Evolutionary conservation across 1,140 invertebrate genomes (phyloP), one percentile per base, ranked within the genome.

Genomic region (Eulimnadia texana): DNA sequence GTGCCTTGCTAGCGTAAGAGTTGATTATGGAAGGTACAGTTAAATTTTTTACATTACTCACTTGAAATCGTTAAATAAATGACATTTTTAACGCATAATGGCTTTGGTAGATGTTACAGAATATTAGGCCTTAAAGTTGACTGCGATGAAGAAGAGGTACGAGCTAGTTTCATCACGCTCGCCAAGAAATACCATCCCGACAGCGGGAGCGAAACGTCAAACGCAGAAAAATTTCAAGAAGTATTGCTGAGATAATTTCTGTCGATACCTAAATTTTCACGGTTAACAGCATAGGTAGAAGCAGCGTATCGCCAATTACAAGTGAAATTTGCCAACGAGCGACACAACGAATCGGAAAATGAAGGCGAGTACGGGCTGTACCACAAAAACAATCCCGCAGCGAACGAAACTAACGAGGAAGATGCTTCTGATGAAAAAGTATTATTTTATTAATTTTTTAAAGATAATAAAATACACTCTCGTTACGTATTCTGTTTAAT

Each of bases 121-220:
- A 71, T 81, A 11, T 72, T 91, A 9, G 80, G 80, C 57, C 75
- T 90, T 10, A 68, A 79, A 19, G 77, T 81, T 66, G 74, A 80
- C 49, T 83, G 83, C 55, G 82, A 84, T 63, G 80, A 86, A 70
- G 82, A 85, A 68, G 80, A 80, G 27, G 78, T 90, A 3, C 76
- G 83, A 63, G 67, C 78, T 50, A 82, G 86, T 29, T 93, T 88
- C 69, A 72, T 91, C 22, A 71, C 80, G 60, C 70, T 89, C 23
- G 88, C 83, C 0, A 91, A 90, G 71, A 78, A 78, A 63, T 88
- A 82, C 71, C 89, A 93, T 76, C 89, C 89, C 0, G 89, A 93
- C 68, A 85, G 84, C 58, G 80, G 82, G 1, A 53, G 25, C 6
- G 25, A 64, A 2, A 78, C 84, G 65, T 83, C 86, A 19, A 76